A percentile compares a stretch with the other conserved stretches of the same genome.
Conservation (phyloP, 2,113 vertebrate genomes). For the Pollachius pollachius region DNA sequence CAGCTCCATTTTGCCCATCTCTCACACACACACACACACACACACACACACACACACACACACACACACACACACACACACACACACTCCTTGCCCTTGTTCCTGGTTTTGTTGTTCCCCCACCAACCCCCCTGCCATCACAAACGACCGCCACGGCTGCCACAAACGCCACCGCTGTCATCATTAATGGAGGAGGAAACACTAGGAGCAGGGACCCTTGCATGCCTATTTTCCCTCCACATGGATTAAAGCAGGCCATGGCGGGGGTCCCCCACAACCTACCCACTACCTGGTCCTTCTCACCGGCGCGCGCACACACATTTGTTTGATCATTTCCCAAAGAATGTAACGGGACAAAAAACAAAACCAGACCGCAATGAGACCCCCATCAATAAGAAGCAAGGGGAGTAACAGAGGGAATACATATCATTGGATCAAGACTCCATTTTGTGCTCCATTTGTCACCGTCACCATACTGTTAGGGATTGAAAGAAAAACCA, state of each 20-base stretch:
- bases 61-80: no score
- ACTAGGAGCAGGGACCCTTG: no score
- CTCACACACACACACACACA: neutral
- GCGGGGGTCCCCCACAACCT: neutral
- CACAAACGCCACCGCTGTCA: conserved; percentile 16
- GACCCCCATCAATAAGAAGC: conserved; percentile 25
- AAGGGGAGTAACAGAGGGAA: conserved; percentile 54
- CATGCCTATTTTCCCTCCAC: neutral
- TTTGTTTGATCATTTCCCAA: no score
- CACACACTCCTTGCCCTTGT: conserved; percentile 25
- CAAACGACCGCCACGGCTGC: neutral
- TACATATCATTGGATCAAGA: conserved; percentile 15
- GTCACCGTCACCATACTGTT: conserved; percentile 27
- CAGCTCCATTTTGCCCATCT: neutral
- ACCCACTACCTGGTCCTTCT: conserved; percentile 51
- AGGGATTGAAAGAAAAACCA: neutral
- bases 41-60: no score
- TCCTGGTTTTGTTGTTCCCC: conserved; percentile 19
- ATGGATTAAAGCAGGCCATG: neutral
- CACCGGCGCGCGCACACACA: conserved; percentile 15
- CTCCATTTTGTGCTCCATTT: conserved; percentile 27
- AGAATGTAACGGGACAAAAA: no score
- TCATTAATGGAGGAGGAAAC: neutral
- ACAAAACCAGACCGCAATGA: no score
- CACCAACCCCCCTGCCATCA: neutral